phyloP scores from a whole-genome alignment of 2,797 vertebrate species.

The Bradypus variegatus region DNA sequence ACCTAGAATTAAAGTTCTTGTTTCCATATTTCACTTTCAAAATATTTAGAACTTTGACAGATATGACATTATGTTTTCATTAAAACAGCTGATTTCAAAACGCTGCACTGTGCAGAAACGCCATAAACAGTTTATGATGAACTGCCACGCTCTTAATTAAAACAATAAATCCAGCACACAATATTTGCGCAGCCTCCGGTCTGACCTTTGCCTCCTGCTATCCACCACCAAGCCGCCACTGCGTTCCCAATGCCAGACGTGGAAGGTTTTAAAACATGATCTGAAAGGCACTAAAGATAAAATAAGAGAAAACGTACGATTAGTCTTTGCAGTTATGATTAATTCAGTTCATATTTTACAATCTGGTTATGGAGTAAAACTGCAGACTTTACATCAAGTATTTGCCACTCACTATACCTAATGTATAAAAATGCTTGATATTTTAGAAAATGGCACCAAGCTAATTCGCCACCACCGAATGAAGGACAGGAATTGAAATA shows the following conservation, averaged over 20 bases:
- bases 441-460: constrained; percentile 71
- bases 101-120: constrained; percentile 82
- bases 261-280: constrained; percentile 81
- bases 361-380: constrained; percentile 84
- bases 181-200: constrained; percentile 84
- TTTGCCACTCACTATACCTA: constrained; percentile 77
- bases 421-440: constrained; percentile 79
- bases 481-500: constrained; percentile 68
- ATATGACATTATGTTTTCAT: constrained; percentile 86
- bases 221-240: constrained; percentile 78
- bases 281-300: constrained; percentile 85
- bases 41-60: constrained; percentile 90
- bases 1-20: constrained; percentile 83
- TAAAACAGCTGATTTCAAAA: constrained; percentile 89
- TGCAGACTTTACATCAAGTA: constrained; percentile 81
- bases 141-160: constrained; percentile 90
- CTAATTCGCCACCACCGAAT: constrained; percentile 68
- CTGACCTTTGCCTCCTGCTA: constrained; percentile 85
- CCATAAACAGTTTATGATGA: constrained; percentile 92
- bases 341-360: constrained; percentile 92
- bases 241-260: constrained; percentile 76
- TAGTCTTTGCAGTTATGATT: constrained; percentile 84
- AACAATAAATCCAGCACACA: constrained; percentile 89
- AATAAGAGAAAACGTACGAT: constrained; percentile 84
- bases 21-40: constrained; percentile 85